These are phyloP conservation scores for Silurus lanzhouensis DNA, from an alignment of 2,797 vertebrate genomes.

Conservation along the genomic window DNA sequence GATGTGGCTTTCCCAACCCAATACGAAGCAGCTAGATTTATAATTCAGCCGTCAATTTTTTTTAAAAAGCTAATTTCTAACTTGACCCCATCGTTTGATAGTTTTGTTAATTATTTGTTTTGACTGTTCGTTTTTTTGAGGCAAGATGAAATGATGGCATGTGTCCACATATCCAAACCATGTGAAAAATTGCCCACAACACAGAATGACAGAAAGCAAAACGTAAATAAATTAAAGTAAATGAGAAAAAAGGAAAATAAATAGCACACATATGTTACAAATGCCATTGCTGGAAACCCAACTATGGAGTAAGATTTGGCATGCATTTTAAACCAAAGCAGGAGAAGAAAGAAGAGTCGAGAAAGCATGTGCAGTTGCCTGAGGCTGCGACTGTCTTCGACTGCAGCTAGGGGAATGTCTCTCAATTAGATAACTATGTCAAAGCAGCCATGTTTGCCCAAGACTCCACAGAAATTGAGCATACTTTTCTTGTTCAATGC, in stretches of 20 bases:
- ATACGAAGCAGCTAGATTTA: constrained; percentile 60
- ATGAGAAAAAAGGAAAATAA: constrained; percentile 47
- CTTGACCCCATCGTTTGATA: constrained; percentile 70
- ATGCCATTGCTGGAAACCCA: constrained; percentile 72
- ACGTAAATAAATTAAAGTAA: neutral
- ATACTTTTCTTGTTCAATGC: constrained; percentile 69
- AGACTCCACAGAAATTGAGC: constrained; percentile 66
- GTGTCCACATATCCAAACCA: constrained; percentile 63
- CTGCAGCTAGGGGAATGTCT: constrained; percentile 71
- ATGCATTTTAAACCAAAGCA: constrained; percentile 78
- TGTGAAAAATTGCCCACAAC: constrained; percentile 53
- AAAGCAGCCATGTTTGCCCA: constrained; percentile 66
- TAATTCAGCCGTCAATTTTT: constrained; percentile 55
- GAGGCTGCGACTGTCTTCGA: constrained; percentile 78
- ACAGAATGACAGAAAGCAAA: constrained; percentile 52
- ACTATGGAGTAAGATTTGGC: constrained; percentile 69
- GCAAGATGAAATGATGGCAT: constrained; percentile 79
- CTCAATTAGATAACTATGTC: constrained; percentile 62
- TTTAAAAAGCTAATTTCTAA: constrained; percentile 60
- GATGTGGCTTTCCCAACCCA: constrained; percentile 68
- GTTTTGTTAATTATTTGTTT: constrained; percentile 35
- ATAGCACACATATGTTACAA: constrained; percentile 61
- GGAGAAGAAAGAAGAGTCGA: constrained; percentile 82
- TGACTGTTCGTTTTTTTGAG: constrained; percentile 72
- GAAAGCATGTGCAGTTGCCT: constrained; percentile 84